Evolutionary conservation across 2,113 vertebrate species (phyloP).

Genomic region (Todiramphus chloris): DNA sequence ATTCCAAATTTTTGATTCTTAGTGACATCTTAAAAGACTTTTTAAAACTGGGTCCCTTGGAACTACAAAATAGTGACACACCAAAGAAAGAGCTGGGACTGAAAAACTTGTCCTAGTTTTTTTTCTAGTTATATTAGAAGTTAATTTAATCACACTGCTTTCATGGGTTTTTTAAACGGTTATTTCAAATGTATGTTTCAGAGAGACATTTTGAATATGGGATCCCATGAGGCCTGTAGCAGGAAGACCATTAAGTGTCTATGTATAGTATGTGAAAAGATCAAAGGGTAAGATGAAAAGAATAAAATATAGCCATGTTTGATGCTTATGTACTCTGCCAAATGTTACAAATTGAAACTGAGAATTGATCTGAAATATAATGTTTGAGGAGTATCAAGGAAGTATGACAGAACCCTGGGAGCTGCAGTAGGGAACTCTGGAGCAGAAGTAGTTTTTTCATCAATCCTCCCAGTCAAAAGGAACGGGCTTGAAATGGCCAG

Average conservation of each 20-base stretch:
- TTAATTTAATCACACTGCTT: background rate
- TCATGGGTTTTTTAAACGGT: background rate
- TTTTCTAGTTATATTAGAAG: background rate
- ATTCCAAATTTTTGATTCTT: background rate
- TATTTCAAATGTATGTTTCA: background rate
- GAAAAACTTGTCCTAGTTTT: background rate
- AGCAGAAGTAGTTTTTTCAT: background rate
- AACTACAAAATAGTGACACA: background rate
- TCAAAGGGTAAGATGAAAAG: constrained; percentile 43
- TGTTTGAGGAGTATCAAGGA: background rate
- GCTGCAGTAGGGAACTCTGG: background rate
- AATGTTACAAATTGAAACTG: constrained; percentile 6
- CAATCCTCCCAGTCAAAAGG: background rate
- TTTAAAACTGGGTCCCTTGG: background rate
- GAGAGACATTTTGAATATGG: background rate
- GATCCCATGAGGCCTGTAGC: background rate
- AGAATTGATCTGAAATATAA: background rate
- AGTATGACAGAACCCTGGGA: background rate
- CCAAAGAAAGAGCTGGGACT: background rate
- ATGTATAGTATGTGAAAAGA: background rate
- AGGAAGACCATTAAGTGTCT: background rate
- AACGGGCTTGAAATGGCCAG: background rate
- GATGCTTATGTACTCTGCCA: background rate
- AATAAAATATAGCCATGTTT: background rate
- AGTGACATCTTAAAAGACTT: background rate